Base-by-base conservation (phyloP, 1,140 invertebrate genomes). In the Monomorium pharaonis region DNA sequence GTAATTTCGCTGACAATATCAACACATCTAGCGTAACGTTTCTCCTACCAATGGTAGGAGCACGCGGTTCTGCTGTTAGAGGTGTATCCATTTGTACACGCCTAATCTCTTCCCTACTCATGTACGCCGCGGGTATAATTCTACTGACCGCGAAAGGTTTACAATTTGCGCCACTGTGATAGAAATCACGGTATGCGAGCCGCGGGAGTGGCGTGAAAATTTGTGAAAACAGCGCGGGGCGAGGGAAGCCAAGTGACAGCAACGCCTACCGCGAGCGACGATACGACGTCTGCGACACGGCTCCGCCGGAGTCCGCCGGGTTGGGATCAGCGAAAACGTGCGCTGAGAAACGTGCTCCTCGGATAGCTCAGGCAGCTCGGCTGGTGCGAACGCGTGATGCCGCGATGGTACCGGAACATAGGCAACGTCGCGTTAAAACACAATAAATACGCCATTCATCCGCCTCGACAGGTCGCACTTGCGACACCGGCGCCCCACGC, bases 231-330 rank as follows among this genome's bases (percentile, higher is more conserved):
- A 89, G 74, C 62, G 75, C 37, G 24, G 69, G 56, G 60, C 27
- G 18, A 69, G 58, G 58, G 88, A 93, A 92, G 91, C 92, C 89
- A 90, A 93, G 87, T 93, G 92, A 93, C 92, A 93, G 92, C 91
- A 92, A 92, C 90, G 92, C 92, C 91, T 85, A 87, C 70, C 81
- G n/a, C n/a, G 63, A 42, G 67, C 54, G 78, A 84, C 85, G 69
- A 77, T 88, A 62, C 51, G 81, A 47, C 42, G 51, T 54, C 88
- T 83, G 81, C 83, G 60, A 81, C 67, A 51, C 80, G 58, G 21
- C 81, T 84, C 67, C 74, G 42, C 27, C 62, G 24, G 78, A n/a
- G 74, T 47, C 33, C 51, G 49, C 9, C 24, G 7, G 33, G 4
- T 14, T 16, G 18, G 24, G 12, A 24, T 58, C 33, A 10, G 1